A percentile compares a stretch with the other conserved stretches of the same genome.
phyloP scores from a whole-genome alignment of 2,888 invertebrate species.

The Muschampia plurimacula region DNA sequence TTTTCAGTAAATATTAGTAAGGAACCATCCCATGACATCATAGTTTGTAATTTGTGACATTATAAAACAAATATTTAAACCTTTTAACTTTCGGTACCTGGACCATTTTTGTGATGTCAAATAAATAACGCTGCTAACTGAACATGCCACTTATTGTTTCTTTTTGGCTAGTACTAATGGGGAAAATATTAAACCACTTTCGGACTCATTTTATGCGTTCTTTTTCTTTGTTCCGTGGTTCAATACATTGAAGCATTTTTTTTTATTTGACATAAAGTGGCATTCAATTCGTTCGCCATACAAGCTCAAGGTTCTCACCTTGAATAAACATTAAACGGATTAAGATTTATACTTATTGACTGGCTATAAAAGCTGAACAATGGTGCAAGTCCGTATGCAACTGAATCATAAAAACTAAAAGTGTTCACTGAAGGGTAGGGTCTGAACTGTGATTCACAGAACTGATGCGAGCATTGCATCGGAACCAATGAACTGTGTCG shows the following conservation, averaged over 20 bases:
- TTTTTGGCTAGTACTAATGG: no score
- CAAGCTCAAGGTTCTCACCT: slow-evolving; percentile 30
- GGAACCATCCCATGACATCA: no score
- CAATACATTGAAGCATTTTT: neutral
- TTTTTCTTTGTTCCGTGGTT: no score
- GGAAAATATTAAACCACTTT: no score
- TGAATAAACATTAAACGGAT: slow-evolving; percentile 27
- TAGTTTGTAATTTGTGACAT: no score
- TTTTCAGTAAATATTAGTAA: no score
- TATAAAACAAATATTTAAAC: no score
- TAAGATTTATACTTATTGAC: slow-evolving; percentile 25
- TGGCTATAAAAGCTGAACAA: slow-evolving; percentile 29
- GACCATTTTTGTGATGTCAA: no score
- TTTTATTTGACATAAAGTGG: slow-evolving; percentile 11
- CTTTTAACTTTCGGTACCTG: no score
- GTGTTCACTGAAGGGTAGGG: slow-evolving; percentile 31
- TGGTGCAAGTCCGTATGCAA: slow-evolving; percentile 15
- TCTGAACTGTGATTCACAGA: slow-evolving; percentile 21
- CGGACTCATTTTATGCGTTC: no score
- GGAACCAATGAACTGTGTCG: slow-evolving; percentile 22
- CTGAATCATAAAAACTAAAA: slow-evolving; percentile 31
- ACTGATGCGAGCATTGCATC: slow-evolving; percentile 10
- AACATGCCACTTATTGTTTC: no score
- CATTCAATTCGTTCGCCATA: slow-evolving; percentile 11
- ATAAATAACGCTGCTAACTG: no score